A percentile compares a stretch with the other conserved stretches of the same genome.
These are phyloP conservation scores for Coracopsis vasa DNA, from an alignment of 2,113 vertebrate species.

Conservation along the genomic window DNA sequence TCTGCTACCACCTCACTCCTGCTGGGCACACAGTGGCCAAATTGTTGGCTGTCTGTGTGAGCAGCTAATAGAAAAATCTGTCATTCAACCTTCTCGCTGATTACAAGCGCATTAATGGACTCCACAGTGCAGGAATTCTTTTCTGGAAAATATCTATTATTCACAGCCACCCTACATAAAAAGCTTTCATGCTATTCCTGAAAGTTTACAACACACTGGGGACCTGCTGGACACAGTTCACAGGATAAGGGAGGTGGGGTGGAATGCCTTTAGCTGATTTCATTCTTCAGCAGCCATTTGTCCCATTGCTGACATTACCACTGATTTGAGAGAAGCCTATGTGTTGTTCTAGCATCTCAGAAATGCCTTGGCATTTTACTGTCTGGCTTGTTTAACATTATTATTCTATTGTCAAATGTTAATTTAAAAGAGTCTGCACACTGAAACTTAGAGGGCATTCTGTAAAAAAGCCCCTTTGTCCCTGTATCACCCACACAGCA, in stretches of 20 bases:
- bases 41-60: background rate
- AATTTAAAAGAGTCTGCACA: background rate
- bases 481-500: background rate
- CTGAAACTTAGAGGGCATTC: background rate
- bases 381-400: background rate
- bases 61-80: background rate
- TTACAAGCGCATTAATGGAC: background rate
- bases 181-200: background rate
- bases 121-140: background rate
- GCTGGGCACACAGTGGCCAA: background rate
- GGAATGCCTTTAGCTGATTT: background rate
- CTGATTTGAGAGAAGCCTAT: background rate
- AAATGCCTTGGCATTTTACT: background rate
- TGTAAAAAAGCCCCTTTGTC: background rate
- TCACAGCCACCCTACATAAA: conserved; percentile 10
- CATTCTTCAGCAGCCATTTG: background rate
- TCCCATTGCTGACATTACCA: background rate
- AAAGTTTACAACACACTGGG: background rate
- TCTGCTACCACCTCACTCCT: background rate
- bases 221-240: background rate
- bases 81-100: background rate
- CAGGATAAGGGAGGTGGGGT: background rate
- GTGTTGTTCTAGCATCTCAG: background rate
- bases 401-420: background rate
- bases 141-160: background rate